Evolutionary conservation across 2,797 vertebrate species (phyloP).

Genomic region (Scolopax bukidnonensis): DNA sequence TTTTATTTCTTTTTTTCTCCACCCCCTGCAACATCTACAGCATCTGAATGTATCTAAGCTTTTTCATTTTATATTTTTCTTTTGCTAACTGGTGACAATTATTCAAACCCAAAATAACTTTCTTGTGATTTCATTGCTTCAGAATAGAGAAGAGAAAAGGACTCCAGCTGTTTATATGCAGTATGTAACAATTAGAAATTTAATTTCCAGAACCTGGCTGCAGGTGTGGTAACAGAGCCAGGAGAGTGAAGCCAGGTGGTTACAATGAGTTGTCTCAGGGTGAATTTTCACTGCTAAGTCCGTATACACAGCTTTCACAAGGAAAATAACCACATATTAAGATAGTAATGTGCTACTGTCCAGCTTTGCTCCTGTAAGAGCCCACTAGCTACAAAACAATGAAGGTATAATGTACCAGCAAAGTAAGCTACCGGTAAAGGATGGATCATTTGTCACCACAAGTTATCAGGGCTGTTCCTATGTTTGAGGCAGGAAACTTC

Average conservation of each 20-base stretch:
- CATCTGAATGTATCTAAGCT: not conserved
- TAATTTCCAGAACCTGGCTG: conserved; percentile 70
- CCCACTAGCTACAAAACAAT: not conserved
- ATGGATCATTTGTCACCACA: not conserved
- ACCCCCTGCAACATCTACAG: not conserved
- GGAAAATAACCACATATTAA: not conserved
- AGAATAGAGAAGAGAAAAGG: conserved; percentile 57
- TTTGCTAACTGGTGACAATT: conserved; percentile 45
- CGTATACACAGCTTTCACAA: not conserved
- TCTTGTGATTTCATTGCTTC: conserved; percentile 67
- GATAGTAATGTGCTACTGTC: not conserved
- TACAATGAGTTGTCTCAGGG: not conserved
- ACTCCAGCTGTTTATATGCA: conserved; percentile 73
- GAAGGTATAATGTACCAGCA: not conserved
- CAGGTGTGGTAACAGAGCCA: conserved; percentile 60
- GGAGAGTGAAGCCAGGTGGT: conserved; percentile 28
- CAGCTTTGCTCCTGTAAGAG: not conserved
- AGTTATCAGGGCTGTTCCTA: not conserved
- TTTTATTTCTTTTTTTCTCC: not conserved
- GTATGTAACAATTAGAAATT: conserved; percentile 73
- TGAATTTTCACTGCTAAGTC: not conserved
- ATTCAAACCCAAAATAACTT: conserved; percentile 65
- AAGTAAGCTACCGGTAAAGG: not conserved
- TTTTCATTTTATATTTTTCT: conserved; percentile 17
- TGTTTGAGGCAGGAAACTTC: not conserved